phyloP scores from a whole-genome alignment of 1,140 invertebrate species.

The Caenorhabditis inopinata region DNA sequence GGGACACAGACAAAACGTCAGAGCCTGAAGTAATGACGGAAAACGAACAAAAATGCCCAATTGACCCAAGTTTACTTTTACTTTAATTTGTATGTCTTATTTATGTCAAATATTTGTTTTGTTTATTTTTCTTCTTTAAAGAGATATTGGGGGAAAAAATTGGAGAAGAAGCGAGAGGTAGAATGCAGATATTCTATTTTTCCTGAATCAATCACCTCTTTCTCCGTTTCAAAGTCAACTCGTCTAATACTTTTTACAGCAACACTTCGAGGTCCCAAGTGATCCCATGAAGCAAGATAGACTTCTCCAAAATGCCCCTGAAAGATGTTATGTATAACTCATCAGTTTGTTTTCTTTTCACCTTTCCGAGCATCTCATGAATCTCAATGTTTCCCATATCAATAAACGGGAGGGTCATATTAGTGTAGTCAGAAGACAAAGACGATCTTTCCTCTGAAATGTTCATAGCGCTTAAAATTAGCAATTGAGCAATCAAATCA shows the following conservation, averaged over 20 bases:
- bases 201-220: neutral
- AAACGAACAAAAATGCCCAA: too few relatives aligned
- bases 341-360: neutral
- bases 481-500: neutral
- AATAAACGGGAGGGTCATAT: constrained; percentile 33
- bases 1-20: too few relatives aligned
- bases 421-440: constrained; percentile 42
- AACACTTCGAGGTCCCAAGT: constrained; percentile 30
- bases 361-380: constrained; percentile 44
- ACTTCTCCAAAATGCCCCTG: constrained; percentile 50
- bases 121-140: too few relatives aligned
- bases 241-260: constrained; percentile 43
- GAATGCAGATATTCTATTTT: too few relatives aligned
- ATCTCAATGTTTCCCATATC: constrained; percentile 42
- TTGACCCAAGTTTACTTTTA: too few relatives aligned
- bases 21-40: too few relatives aligned
- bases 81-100: too few relatives aligned
- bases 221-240: constrained; percentile 59
- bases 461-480: neutral
- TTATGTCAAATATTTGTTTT: too few relatives aligned
- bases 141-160: neutral
- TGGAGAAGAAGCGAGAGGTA: neutral
- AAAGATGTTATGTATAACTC: neutral
- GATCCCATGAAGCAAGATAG: constrained; percentile 35
- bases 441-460: constrained; percentile 8